Conservation (phyloP, 2,113 vertebrate species). For the Erinaceus europaeus region DNA sequence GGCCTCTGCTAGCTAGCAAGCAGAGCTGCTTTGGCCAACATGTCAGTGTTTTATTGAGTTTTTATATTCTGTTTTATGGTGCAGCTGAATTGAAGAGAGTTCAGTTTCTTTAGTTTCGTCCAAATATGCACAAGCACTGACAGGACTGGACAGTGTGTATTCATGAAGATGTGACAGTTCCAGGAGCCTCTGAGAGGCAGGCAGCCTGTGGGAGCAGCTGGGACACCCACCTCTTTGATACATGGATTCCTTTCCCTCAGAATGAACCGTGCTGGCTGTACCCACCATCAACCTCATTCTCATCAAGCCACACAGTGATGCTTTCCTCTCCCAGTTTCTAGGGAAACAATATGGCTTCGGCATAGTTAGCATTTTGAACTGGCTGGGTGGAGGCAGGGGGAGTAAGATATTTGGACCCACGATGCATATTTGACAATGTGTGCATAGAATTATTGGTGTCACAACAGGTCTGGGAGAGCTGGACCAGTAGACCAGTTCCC, state of each 20-base stretch:
- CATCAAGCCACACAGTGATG: background rate
- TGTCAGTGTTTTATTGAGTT: slow-evolving; percentile 53
- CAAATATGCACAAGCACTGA: background rate
- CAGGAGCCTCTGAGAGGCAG: background rate
- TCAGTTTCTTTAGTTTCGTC: slow-evolving; percentile 39
- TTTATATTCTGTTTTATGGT: slow-evolving; percentile 58
- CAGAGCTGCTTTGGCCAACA: slow-evolving; percentile 3
- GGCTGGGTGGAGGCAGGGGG: too few relatives aligned
- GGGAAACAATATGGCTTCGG: background rate
- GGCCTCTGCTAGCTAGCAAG: background rate
- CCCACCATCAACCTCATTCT: background rate
- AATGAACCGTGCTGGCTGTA: background rate
- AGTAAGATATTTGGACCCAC: background rate
- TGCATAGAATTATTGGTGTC: background rate
- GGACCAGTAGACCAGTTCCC: background rate
- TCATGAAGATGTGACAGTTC: background rate
- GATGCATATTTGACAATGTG: background rate
- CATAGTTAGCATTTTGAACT: background rate
- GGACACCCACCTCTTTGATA: background rate
- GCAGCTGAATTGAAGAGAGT: slow-evolving; percentile 26
- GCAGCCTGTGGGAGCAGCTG: background rate
- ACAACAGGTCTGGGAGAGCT: background rate
- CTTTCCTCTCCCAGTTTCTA: background rate
- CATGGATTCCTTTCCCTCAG: background rate
- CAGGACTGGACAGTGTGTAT: background rate